Evolutionary conservation across 2,797 vertebrate genomes (phyloP).

Genomic region (Atherinosoma microstoma): DNA sequence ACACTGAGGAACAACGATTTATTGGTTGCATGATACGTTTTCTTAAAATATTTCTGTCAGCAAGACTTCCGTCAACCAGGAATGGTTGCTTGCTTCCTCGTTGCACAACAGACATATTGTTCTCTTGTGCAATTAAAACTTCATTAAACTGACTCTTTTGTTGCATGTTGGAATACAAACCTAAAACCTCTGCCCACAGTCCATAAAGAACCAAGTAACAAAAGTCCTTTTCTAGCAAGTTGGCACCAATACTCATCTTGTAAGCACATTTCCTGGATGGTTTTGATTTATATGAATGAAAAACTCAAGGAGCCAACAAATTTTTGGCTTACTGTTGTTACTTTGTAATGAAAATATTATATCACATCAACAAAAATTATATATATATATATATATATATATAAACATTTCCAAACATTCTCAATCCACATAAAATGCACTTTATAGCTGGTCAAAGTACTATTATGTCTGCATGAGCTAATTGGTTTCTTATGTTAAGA

Average conservation of each 20-base stretch:
- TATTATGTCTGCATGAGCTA: background rate
- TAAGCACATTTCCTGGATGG: background rate
- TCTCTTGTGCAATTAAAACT: background rate
- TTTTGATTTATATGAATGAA: background rate
- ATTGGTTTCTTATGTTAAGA: background rate
- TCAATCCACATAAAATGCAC: background rate
- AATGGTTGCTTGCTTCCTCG: background rate
- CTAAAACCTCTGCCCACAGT: background rate
- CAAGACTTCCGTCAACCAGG: background rate
- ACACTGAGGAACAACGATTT: background rate
- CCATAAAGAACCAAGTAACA: background rate
- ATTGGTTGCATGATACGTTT: background rate
- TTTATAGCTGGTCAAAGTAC: background rate
- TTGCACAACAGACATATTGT: background rate
- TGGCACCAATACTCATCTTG: background rate
- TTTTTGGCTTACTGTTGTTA: too few species aligned
- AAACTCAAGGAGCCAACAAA: too few species aligned
- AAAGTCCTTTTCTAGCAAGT: background rate
- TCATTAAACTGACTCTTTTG: background rate
- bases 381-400: too few species aligned
- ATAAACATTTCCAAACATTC: too few species aligned
- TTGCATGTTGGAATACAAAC: background rate
- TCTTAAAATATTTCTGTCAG: background rate
- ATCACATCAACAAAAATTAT: too few species aligned
- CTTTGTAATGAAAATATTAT: too few species aligned